A percentile compares a stretch with the other conserved stretches of the same genome.
These are phyloP conservation scores for Drosophila bifasciata DNA, from an alignment of 1,140 invertebrate species.

Conservation along the genomic window DNA sequence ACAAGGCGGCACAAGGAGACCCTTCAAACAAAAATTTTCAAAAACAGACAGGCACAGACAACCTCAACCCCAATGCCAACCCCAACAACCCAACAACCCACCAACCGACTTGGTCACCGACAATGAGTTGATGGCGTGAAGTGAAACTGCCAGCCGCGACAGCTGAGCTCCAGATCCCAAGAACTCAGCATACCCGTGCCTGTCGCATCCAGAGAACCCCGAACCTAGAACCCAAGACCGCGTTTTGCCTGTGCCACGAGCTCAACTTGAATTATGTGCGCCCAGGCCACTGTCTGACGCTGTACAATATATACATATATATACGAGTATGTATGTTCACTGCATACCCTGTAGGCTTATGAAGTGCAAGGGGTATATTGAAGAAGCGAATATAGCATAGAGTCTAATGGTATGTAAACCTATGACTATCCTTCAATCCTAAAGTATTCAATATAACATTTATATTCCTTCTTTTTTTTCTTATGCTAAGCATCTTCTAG, in stretches of 20 bases:
- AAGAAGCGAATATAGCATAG: too few species aligned
- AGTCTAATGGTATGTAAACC: too few species aligned
- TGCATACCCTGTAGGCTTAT: too few species aligned
- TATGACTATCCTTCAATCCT: too few species aligned
- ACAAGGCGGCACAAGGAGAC: conserved; percentile 9
- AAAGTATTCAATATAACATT: too few species aligned
- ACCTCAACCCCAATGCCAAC: conserved; percentile 5
- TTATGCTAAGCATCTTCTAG: too few species aligned
- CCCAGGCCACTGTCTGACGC: conserved; percentile 49
- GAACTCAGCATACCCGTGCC: conserved; percentile 31
- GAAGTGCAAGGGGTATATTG: not conserved
- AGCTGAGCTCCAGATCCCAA: conserved; percentile 62
- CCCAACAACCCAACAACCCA: too few species aligned
- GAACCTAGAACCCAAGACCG: conserved; percentile 34
- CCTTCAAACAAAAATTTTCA: conserved; percentile 37
- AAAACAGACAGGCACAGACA: conserved; percentile 44
- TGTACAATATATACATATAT: conserved; percentile 6
- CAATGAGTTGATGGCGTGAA: conserved; percentile 59
- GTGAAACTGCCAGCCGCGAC: conserved; percentile 77
- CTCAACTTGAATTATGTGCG: conserved; percentile 78
- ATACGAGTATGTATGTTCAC: conserved; percentile 22
- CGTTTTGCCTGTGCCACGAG: conserved; percentile 68
- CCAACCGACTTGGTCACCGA: not conserved
- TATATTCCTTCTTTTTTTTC: too few species aligned
- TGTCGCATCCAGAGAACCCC: too few species aligned